Evolutionary conservation across 2,888 invertebrate genomes (phyloP).

Genomic region (Hecatera dysodea): DNA sequence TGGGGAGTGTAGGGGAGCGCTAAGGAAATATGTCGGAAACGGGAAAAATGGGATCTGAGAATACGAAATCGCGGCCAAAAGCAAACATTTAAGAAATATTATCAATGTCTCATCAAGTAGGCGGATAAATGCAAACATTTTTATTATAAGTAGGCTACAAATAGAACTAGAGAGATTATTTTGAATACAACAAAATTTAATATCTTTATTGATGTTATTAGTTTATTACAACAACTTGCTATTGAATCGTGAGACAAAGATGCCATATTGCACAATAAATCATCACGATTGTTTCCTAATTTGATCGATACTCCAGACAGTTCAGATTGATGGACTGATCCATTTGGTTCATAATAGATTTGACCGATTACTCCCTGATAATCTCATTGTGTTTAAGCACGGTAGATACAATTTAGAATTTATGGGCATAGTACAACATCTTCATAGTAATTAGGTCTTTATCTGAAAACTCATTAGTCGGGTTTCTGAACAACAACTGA

Average conservation of each 20-base stretch:
- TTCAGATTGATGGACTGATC: conserved; percentile 25
- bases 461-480: conserved; percentile 33
- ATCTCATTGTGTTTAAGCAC: conserved; percentile 28
- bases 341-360: conserved; percentile 8
- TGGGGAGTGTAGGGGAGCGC: too few species aligned
- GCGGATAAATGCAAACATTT: background rate
- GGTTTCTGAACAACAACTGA: background rate
- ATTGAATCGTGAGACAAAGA: conserved; percentile 38
- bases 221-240: conserved; percentile 5
- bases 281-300: conserved; percentile 17
- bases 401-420: conserved; percentile 2
- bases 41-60: too few species aligned
- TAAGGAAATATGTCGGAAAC: too few species aligned
- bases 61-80: too few species aligned
- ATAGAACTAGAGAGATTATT: background rate
- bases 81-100: background rate
- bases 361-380: conserved; percentile 4
- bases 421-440: background rate
- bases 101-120: background rate
- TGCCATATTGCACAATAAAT: conserved; percentile 40
- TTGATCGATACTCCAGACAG: conserved; percentile 34
- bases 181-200: background rate
- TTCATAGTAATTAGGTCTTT: conserved; percentile 16
- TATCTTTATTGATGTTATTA: background rate
- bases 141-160: background rate